Percentiles rank a stretch among this genome's conserved stretches.
These are phyloP conservation scores for Meiosimyza decipiens DNA, from an alignment of 2,888 invertebrate genomes.

Conservation along the genomic window DNA sequence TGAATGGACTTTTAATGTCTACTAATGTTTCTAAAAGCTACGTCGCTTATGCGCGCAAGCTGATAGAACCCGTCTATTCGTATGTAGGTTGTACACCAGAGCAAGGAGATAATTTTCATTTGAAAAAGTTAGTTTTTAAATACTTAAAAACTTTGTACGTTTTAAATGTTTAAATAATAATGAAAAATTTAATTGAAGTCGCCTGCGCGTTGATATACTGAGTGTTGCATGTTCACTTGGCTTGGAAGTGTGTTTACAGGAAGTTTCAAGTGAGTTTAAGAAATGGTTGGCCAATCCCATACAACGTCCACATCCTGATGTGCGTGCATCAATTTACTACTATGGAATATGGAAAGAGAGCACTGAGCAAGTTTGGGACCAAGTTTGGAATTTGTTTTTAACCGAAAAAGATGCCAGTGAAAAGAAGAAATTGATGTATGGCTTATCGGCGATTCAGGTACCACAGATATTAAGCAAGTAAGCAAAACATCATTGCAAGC, in stretches of 20 bases:
- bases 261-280: constrained; percentile 72
- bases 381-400: constrained; percentile 78
- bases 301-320: constrained; percentile 72
- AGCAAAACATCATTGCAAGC: too few species aligned
- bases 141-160: too few species aligned
- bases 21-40: constrained; percentile 70
- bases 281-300: constrained; percentile 71
- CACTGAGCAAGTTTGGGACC: constrained; percentile 77
- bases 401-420: constrained; percentile 83
- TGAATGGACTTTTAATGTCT: constrained; percentile 71
- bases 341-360: constrained; percentile 79
- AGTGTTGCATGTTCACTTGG: constrained; percentile 75
- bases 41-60: constrained; percentile 73
- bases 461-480: constrained; percentile 76
- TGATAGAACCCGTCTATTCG: constrained; percentile 72
- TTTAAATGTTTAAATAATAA: too few species aligned
- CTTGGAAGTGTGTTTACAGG: constrained; percentile 72
- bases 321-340: constrained; percentile 74
- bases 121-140: constrained; percentile 59
- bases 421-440: constrained; percentile 77
- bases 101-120: constrained; percentile 43
- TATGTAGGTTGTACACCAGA: constrained; percentile 72
- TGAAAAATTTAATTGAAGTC: constrained; percentile 65
- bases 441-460: constrained; percentile 77
- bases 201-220: constrained; percentile 74